Evolutionary conservation across 2,797 vertebrate species (phyloP).

Genomic region (Sebastiscus albofasciatus): DNA sequence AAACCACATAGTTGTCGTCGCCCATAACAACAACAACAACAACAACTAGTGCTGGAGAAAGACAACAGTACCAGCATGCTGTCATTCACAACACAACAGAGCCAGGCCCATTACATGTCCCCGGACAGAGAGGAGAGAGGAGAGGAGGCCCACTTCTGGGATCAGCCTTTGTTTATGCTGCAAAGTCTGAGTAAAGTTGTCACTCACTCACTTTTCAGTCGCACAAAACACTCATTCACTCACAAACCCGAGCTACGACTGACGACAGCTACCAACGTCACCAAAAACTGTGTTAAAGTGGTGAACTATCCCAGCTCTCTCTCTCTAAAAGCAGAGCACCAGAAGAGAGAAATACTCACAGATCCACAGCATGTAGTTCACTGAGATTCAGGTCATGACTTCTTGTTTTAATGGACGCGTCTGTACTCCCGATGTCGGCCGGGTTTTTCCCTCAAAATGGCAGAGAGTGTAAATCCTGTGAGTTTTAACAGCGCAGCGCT

Average conservation of each 20-base stretch:
- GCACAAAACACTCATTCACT: background rate
- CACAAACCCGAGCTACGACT: background rate
- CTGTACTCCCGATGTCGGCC: constrained; percentile 49
- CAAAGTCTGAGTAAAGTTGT: constrained; percentile 44
- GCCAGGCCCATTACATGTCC: constrained; percentile 46
- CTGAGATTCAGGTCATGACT: constrained; percentile 64
- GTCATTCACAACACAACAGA: constrained; percentile 53
- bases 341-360: constrained; percentile 51
- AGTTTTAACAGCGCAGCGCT: constrained; percentile 57
- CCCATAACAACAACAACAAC: background rate
- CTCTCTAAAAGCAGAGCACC: background rate
- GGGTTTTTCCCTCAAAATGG: constrained; percentile 82
- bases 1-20: constrained; percentile 9
- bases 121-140: background rate
- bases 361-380: background rate
- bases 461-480: constrained; percentile 81
- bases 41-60: background rate
- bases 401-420: constrained; percentile 38
- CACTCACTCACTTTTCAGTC: constrained; percentile 12
- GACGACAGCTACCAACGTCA: constrained; percentile 6
- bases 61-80: constrained; percentile 53
- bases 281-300: background rate
- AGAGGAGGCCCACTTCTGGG: constrained; percentile 63
- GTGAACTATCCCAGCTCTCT: background rate
- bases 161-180: constrained; percentile 56